These are phyloP conservation scores for Myotis lucifugus DNA, from an alignment of 2,113 vertebrate genomes.

Conservation along the genomic window DNA sequence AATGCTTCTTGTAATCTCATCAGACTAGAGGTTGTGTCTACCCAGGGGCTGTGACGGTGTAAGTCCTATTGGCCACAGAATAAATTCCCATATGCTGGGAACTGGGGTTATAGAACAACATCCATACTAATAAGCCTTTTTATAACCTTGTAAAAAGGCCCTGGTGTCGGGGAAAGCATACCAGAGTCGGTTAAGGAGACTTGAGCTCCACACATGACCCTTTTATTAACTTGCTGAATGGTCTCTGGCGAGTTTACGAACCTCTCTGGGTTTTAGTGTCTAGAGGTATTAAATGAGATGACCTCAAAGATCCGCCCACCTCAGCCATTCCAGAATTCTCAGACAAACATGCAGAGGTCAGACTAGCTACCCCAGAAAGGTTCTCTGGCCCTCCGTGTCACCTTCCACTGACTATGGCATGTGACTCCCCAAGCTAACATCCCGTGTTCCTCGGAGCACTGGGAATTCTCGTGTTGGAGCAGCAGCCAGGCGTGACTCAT, in stretches of 20 bases:
- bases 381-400: not conserved
- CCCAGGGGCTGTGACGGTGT: not conserved
- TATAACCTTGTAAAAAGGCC: not conserved
- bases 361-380: not conserved
- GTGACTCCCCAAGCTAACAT: not conserved
- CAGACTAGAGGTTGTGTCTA: not conserved
- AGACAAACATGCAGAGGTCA: not conserved
- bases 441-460: not conserved
- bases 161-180: not conserved
- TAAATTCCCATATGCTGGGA: not conserved
- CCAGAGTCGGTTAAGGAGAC: not conserved
- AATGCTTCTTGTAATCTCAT: not conserved
- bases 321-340: not conserved
- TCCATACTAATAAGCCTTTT: not conserved
- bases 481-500: not conserved
- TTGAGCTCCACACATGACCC: fast-evolving
- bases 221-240: not conserved
- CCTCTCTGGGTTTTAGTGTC: not conserved
- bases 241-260: not conserved
- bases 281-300: not conserved
- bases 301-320: not conserved
- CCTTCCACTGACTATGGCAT: not conserved
- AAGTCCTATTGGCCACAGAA: not conserved
- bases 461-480: not conserved
- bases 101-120: not conserved